Evolutionary conservation across 2,888 invertebrate genomes (phyloP).

Genomic region (Lysandra bellargus): DNA sequence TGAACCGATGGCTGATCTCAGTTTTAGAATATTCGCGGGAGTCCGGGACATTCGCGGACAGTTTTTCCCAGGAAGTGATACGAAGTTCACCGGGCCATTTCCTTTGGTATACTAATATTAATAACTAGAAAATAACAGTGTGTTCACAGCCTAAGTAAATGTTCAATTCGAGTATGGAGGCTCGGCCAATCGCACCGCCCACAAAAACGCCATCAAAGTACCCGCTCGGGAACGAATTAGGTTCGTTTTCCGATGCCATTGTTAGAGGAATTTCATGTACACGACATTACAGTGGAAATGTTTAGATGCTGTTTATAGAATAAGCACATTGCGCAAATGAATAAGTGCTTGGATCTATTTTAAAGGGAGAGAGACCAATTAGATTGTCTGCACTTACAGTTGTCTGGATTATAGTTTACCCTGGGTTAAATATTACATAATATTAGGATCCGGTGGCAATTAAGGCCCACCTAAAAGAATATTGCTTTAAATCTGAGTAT

Average conservation of each 20-base stretch:
- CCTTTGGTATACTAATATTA: neutral
- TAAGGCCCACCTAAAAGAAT: too few species aligned
- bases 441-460: too few species aligned
- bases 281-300: constrained; percentile 49
- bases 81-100: too few species aligned
- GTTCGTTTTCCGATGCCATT: constrained; percentile 68
- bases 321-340: neutral
- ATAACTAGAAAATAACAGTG: neutral
- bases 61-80: too few species aligned
- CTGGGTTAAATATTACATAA: neutral
- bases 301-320: constrained; percentile 4
- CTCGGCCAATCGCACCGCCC: constrained; percentile 63
- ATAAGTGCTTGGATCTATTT: neutral
- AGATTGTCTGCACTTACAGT: neutral
- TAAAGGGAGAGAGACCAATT: neutral
- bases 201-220: constrained; percentile 72
- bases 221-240: constrained; percentile 75
- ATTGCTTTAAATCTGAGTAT: too few species aligned
- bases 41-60: too few species aligned
- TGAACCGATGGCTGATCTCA: too few species aligned
- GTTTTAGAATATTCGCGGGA: too few species aligned
- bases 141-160: neutral
- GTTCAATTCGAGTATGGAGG: constrained; percentile 43
- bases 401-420: neutral
- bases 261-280: constrained; percentile 55